Evolutionary conservation across 1,140 invertebrate species (phyloP).

Genomic region (Pectinophora gossypiella): DNA sequence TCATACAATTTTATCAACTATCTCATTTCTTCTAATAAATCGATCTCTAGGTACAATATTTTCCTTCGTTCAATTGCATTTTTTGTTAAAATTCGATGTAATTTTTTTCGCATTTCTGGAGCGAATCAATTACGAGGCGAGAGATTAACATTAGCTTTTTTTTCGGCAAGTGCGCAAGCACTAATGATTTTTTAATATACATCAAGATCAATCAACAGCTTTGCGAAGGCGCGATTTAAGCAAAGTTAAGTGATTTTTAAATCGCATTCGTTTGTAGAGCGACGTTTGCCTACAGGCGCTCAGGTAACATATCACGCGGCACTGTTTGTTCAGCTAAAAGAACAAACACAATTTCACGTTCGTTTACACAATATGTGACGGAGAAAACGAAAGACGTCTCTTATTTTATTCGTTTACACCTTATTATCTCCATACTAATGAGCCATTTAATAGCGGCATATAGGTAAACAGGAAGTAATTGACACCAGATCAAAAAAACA

Average conservation of each 20-base stretch:
- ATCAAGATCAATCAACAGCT: background rate
- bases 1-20: no score
- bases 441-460: no score
- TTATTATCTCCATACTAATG: background rate
- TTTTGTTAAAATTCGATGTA: no score
- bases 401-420: background rate
- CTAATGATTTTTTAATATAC: background rate
- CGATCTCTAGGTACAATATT: no score
- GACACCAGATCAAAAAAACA: no score
- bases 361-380: conserved; percentile 24
- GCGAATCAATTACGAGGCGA: no score
- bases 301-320: conserved; percentile 21
- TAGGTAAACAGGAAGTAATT: no score
- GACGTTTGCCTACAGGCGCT: conserved; percentile 5
- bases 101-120: no score
- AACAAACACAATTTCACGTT: conserved; percentile 37
- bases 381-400: conserved; percentile 30
- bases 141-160: no score
- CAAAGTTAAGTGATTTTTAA: background rate
- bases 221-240: background rate
- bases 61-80: no score
- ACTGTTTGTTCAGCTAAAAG: conserved; percentile 40
- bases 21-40: no score
- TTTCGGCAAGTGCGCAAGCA: no score
- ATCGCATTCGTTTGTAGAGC: background rate